Base-by-base conservation (phyloP, 2,797 vertebrate genomes). In the Naso thynnoides region DNA sequence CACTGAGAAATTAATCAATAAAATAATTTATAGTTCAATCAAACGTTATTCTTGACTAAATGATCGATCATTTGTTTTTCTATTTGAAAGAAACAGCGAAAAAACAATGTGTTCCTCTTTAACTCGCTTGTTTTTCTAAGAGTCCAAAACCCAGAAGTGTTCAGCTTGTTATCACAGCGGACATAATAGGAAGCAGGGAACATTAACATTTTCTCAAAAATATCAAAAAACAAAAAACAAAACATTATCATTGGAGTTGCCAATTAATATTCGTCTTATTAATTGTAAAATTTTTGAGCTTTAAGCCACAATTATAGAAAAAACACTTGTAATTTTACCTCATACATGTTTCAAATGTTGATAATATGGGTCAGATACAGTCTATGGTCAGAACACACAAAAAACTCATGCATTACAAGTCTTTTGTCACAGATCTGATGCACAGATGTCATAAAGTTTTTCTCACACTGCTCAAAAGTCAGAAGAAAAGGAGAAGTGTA, bases 111-210 rank as follows among this genome's bases (percentile, higher is more conserved):
- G 26, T 57, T 39, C 23, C 45, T 18, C 5, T 41, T 47, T 24
- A 73, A 29, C 47, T 18, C 7, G 13, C 23, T 33, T 70, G 8
- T 54, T 69, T 59, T 47, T 39, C n/a, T 8, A 23, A 44, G 39
- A 23, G 45, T 21, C 14, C 41, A 29, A 23, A 45, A 31, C 16
- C 1, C 48, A 52, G 19, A 52, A 11, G 18, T 39, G 11, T 27
- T 49, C 14, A 60, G 14, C 10, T 27, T 0, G 15, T 60, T 10
- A 49, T 26, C 33, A 33, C 41, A 26, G 18, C 19, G 27, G 18
- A 7, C 8, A 55, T 55, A 33, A 4, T 33, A 71, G 47, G n/a
- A 53, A 52, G 18, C 24, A 6, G 9, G 1, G 49, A 11, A 5
- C 10, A 16, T 13, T 24, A 5, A 9, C 16, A 8, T 16, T 19